Evolutionary conservation across 2,797 vertebrate species (phyloP).

Genomic region (Takifugu ocellatus): DNA sequence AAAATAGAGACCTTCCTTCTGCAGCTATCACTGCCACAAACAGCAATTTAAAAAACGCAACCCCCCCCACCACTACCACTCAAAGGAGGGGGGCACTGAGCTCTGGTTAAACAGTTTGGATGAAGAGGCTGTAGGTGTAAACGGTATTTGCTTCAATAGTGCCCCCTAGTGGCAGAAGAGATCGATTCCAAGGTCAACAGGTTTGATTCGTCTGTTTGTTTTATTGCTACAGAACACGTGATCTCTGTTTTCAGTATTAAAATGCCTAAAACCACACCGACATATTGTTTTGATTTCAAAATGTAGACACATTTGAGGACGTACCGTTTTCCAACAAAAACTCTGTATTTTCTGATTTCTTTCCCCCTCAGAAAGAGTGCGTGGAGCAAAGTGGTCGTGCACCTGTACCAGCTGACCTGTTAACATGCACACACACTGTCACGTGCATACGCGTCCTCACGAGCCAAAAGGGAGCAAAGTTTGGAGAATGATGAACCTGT

Average conservation of each 20-base stretch:
- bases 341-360: too few species aligned
- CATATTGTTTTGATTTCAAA: too few species aligned
- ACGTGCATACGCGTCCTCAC: constrained; percentile 25
- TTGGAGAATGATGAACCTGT: constrained; percentile 59
- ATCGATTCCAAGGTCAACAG: neutral
- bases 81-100: neutral
- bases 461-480: constrained; percentile 46
- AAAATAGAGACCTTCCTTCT: constrained; percentile 54
- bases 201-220: too few species aligned
- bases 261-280: too few species aligned
- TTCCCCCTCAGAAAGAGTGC: too few species aligned
- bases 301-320: too few species aligned
- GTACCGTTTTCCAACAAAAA: too few species aligned
- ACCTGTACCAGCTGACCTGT: constrained; percentile 18
- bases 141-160: constrained; percentile 66
- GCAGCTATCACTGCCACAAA: constrained; percentile 52
- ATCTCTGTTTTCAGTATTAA: too few species aligned
- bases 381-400: neutral
- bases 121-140: constrained; percentile 10
- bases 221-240: too few species aligned
- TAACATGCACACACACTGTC: constrained; percentile 14
- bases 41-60: constrained; percentile 44
- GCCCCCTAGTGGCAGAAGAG: constrained; percentile 59
- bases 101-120: constrained; percentile 35
- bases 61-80: neutral